Evolutionary conservation across 1,140 invertebrate species (phyloP), one percentile per base, ranked within the genome.

Genomic region (Muscidifurax raptorellus): DNA sequence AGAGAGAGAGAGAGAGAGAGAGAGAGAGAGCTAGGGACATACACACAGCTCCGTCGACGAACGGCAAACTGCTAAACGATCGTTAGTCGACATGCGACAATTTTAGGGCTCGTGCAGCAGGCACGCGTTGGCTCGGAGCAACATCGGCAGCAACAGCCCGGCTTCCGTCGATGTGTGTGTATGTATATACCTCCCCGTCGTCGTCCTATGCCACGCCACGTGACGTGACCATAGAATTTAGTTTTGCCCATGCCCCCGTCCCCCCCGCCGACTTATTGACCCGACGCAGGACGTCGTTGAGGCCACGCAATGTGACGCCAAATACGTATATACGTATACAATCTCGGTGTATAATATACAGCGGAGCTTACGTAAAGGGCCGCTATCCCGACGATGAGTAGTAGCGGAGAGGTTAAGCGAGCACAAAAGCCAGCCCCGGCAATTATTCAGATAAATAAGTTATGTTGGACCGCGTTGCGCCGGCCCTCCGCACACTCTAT

Each of bases 211-310:
- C 86, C 86, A 85, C 86, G 84, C 82, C 86, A 86, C 86, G 86
- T 88, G 87, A 88, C 87, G 86, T 88, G 87, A 86, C 86, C 87
- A 87, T 88, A 88, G 86, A 87, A 88, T 88, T 88, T 85, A 85
- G 86, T 86, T 87, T 88, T 87, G 83, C 86, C 84, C n/a, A n/a
- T n/a, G n/a, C n/a, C n/a, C n/a, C n/a, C n/a, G n/a, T 83, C 1
- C 36, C 66, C 82, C 74, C 28, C 86, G 85, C 80, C 82, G 87
- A 88, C 86, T 87, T 87, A 87, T 88, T 88, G 85, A 86, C 85
- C 86, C 85, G 72, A 83, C 87, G 86, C 82, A 79, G 86, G 25
- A 44, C 71, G 52, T 66, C 32, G 71, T 25, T 75, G 71, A 75
- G 47, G 82, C 82, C 78, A 86, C 84, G 87, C 87, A 88, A 88